Base-by-base conservation (phyloP, 1,140 invertebrate genomes). In the Eriocheir sinensis region DNA sequence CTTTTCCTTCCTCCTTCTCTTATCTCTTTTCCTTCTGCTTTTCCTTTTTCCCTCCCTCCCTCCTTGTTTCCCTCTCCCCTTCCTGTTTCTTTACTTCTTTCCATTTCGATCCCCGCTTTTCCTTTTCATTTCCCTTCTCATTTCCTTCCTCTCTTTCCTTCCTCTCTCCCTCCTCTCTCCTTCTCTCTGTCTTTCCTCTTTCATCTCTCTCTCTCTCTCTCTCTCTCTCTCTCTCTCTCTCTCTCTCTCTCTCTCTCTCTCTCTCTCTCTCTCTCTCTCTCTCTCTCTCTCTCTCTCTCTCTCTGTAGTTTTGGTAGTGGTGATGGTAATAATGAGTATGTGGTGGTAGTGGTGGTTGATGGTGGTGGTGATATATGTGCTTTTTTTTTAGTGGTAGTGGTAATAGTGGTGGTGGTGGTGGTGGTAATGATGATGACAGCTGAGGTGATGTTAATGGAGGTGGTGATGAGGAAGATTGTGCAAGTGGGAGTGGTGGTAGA, bases 71-170 rank as follows among this genome's bases (percentile, higher is more conserved):
- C 48, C 48, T 53, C 21, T 53, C 48, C 12, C 48, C 48, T 21
- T 3, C 2, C 48, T 17, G 48, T 53, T n/a, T 72, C 60, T 72
- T n/a, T 72, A 21, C n/a, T n/a, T 72, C 60, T 72, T n/a, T 72
- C 27, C 21, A 21, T 72, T n/a, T 72, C 60, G 27, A 21, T 72
- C 60, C n/a, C 60, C n/a, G 21, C n/a, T n/a, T 72, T n/a, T 72
- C 60, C n/a, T n/a, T 72, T n/a, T 72, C 60, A n/a, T n/a, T 72
- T n/a, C n/a, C 60, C n/a, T n/a, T 72, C 60, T 72, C 60, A n/a
- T n/a, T 72, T 21, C 12, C 15, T 53, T 53, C 21, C 21, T 53
- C 12, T 53, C 0, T 53, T 53, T 53, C 2, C 21, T 12, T 53
- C 21, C 44, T 6, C 15, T 48, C 4, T 48, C 44, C 21, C 21